These are phyloP conservation scores for Galbula dea DNA, from an alignment of 2,113 vertebrate genomes.

Conservation along the genomic window DNA sequence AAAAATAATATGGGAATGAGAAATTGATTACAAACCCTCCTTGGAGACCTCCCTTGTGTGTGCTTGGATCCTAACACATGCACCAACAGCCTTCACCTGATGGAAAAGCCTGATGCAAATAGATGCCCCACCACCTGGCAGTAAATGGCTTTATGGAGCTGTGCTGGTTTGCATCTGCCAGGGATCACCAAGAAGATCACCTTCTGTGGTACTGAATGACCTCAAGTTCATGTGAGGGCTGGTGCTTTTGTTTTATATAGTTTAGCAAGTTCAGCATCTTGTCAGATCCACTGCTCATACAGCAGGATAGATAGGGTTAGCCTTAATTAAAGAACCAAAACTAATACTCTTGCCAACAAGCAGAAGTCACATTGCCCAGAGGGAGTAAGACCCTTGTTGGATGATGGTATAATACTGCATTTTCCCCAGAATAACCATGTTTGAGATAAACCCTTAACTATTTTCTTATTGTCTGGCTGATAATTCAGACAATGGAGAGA, in stretches of 20 bases:
- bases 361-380: neutral
- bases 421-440: neutral
- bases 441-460: neutral
- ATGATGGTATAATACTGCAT: neutral
- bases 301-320: neutral
- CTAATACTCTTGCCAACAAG: neutral
- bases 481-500: neutral
- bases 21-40: conserved; percentile 11
- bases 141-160: neutral
- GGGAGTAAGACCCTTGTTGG: neutral
- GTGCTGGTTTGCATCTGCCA: neutral
- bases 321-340: conserved; percentile 15
- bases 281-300: neutral
- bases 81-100: neutral
- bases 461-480: neutral
- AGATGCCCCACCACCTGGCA: neutral
- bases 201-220: neutral
- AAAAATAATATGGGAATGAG: conserved; percentile 43
- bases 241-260: neutral
- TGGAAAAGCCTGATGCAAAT: neutral
- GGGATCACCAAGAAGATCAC: neutral
- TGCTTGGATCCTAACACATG: neutral
- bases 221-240: neutral
- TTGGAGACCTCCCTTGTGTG: neutral
- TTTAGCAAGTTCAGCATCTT: neutral